Conservation (phyloP, 2,888 invertebrate genomes). For the Herminia tarsipennalis region DNA sequence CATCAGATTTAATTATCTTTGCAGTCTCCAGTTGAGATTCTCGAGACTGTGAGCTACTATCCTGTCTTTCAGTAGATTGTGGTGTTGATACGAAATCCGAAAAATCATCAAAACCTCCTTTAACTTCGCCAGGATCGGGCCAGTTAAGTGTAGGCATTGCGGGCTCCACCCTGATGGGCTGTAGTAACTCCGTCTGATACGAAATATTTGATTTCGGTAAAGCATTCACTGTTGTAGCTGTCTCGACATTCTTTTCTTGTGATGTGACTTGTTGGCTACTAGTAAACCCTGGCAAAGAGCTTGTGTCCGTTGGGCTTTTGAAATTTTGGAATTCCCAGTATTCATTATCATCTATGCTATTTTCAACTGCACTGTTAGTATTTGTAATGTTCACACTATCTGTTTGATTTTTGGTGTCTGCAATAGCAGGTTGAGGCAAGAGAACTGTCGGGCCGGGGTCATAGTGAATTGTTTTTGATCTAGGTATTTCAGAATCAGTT, state of each 20-base stretch:
- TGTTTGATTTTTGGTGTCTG: slow-evolving; percentile 37
- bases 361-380: slow-evolving; percentile 19
- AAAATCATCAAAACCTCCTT: slow-evolving; percentile 76
- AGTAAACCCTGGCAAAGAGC: slow-evolving; percentile 15
- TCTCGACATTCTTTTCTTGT: slow-evolving; percentile 29
- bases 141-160: slow-evolving; percentile 77
- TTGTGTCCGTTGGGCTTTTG: slow-evolving; percentile 50
- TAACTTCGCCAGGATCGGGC: slow-evolving; percentile 82
- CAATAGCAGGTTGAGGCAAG: slow-evolving; percentile 54
- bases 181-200: slow-evolving; percentile 67
- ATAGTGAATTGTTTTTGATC: slow-evolving; percentile 82
- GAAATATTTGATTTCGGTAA: slow-evolving; percentile 44
- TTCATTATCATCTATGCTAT: slow-evolving; percentile 59
- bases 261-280: slow-evolving; percentile 14
- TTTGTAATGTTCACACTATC: slow-evolving; percentile 20
- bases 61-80: slow-evolving; percentile 46
- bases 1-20: slow-evolving; percentile 7
- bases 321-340: slow-evolving; percentile 81
- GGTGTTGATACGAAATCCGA: slow-evolving; percentile 71
- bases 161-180: slow-evolving; percentile 76
- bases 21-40: slow-evolving; percentile 7
- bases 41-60: slow-evolving; percentile 3
- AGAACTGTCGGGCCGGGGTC: slow-evolving; percentile 60
- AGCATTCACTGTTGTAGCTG: slow-evolving; percentile 30
- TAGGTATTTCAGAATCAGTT: slow-evolving; percentile 80